Evolutionary conservation across 1,140 invertebrate genomes (phyloP).

Genomic region (Wiebesia pumilae): DNA sequence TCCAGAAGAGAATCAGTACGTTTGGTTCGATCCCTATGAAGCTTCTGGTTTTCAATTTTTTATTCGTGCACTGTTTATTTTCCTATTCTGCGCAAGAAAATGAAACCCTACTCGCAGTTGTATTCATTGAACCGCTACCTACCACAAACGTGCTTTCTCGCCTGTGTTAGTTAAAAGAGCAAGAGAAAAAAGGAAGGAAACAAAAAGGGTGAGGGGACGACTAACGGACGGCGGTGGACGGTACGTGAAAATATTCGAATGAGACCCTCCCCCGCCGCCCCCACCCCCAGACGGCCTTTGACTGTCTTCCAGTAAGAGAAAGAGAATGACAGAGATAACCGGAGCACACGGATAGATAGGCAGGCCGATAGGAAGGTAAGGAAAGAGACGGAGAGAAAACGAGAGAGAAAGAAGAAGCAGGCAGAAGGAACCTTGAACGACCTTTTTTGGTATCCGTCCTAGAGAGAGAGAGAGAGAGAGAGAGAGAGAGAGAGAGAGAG

Average conservation of each 20-base stretch:
- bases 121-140: too few species aligned
- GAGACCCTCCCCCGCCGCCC: conserved; percentile 20
- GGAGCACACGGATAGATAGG: neutral
- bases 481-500: too few species aligned
- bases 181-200: neutral
- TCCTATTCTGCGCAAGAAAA: too few species aligned
- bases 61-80: too few species aligned
- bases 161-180: too few species aligned
- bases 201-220: neutral
- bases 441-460: conserved; percentile 64
- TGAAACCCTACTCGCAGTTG: too few species aligned
- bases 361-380: neutral
- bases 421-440: conserved; percentile 59
- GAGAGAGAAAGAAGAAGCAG: conserved; percentile 38
- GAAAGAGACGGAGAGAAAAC: neutral
- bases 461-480: too few species aligned
- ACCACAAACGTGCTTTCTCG: too few species aligned
- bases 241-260: conserved; percentile 62
- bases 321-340: neutral
- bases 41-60: too few species aligned
- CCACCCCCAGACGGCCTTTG: conserved; percentile 50
- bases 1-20: too few species aligned
- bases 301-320: neutral
- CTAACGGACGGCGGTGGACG: conserved; percentile 51
- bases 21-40: too few species aligned